Evolutionary conservation across 2,888 invertebrate species (phyloP).

Genomic region (Euspilapteryx auroguttella): DNA sequence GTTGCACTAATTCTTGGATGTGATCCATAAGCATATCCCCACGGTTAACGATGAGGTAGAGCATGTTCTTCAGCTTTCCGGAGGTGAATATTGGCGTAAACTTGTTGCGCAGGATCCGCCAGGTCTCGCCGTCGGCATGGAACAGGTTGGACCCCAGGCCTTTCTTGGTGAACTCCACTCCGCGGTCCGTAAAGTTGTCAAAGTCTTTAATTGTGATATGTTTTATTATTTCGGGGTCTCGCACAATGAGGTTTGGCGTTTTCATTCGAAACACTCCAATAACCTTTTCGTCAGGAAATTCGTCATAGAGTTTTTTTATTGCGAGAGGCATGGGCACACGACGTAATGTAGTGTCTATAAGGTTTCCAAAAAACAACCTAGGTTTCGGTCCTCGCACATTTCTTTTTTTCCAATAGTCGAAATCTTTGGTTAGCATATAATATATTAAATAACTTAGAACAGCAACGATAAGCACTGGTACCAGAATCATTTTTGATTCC

Average conservation of each 20-base stretch:
- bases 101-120: conserved; percentile 7
- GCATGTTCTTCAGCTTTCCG: no score
- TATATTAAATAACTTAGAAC: no score
- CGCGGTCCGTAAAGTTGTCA: no score
- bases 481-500: no score
- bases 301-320: background rate
- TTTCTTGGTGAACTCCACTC: conserved; percentile 6
- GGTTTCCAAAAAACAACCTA: conserved; percentile 1
- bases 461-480: no score
- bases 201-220: no score
- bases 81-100: conserved; percentile 6
- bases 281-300: conserved; percentile 4
- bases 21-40: conserved; percentile 1
- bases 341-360: background rate
- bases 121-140: conserved; percentile 7
- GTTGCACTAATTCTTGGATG: background rate
- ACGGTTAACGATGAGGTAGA: conserved; percentile 5
- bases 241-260: conserved; percentile 5
- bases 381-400: no score
- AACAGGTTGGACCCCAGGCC: conserved; percentile 8
- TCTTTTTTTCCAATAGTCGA: no score
- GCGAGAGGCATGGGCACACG: background rate
- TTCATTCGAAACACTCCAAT: conserved; percentile 7
- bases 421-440: no score
- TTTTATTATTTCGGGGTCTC: conserved; percentile 6